Percentiles rank a stretch among this genome's conserved stretches.
Evolutionary conservation across 2,113 vertebrate species (phyloP).

Genomic region (Phrynosoma platyrhinos): DNA sequence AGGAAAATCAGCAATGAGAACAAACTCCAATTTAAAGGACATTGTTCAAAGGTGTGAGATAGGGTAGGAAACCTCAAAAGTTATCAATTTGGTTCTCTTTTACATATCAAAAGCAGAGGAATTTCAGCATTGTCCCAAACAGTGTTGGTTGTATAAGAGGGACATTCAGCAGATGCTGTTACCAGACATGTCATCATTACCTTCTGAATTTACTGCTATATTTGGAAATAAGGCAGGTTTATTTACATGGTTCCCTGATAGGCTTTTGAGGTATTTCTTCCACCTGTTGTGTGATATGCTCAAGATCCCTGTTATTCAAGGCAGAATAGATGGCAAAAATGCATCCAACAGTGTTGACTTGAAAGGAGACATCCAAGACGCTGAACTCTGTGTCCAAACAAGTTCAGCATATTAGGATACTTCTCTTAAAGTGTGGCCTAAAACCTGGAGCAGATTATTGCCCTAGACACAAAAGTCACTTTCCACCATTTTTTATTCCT

Average conservation of each 20-base stretch:
- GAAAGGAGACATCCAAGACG: too few species aligned
- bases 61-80: neutral
- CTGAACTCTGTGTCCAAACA: too few species aligned
- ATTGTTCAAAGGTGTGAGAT: neutral
- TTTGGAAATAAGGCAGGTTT: neutral
- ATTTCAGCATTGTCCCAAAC: neutral
- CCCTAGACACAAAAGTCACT: too few species aligned
- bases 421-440: too few species aligned
- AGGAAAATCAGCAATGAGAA: neutral
- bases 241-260: neutral
- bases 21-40: neutral
- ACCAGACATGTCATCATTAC: neutral
- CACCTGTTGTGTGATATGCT: neutral
- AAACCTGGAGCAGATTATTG: too few species aligned
- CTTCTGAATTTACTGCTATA: neutral
- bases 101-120: too few species aligned
- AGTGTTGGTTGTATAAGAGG: neutral
- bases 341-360: neutral
- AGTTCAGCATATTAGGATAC: too few species aligned
- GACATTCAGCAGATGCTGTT: neutral
- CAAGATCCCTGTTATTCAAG: neutral
- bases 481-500: too few species aligned
- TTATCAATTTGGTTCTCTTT: neutral
- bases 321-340: neutral
- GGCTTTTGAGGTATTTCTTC: neutral